Percentiles rank a stretch among this genome's conserved stretches.
Evolutionary conservation across 1,140 invertebrate species (phyloP).

Genomic region (Heliconius melpomene): DNA sequence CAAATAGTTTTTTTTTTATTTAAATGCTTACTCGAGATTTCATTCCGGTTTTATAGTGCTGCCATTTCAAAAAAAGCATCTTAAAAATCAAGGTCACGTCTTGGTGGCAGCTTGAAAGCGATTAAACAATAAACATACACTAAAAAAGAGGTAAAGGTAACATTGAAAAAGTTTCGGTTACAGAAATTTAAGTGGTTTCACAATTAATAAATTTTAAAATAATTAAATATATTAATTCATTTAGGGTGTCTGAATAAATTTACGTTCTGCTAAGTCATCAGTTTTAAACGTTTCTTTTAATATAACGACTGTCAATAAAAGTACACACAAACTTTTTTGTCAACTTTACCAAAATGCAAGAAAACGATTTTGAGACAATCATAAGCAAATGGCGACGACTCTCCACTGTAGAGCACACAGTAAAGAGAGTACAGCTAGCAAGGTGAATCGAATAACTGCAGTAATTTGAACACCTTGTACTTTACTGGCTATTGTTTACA

Average conservation of each 20-base stretch:
- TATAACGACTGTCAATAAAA: slow-evolving; percentile 22
- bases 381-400: slow-evolving; percentile 71
- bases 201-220: background rate
- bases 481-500: slow-evolving; percentile 50
- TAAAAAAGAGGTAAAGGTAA: slow-evolving; percentile 12
- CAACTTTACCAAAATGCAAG: slow-evolving; percentile 62
- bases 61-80: background rate
- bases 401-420: slow-evolving; percentile 48
- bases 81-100: too few species aligned
- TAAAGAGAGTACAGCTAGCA: slow-evolving; percentile 52
- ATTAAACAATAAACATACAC: background rate
- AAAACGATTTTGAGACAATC: slow-evolving; percentile 71
- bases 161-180: background rate
- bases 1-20: too few species aligned
- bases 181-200: too few species aligned
- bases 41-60: background rate
- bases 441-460: slow-evolving; percentile 53
- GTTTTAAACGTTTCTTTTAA: background rate
- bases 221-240: background rate
- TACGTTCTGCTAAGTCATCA: background rate
- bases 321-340: slow-evolving; percentile 42
- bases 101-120: too few species aligned
- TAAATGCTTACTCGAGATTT: background rate
- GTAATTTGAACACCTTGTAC: slow-evolving; percentile 36
- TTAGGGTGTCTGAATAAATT: background rate